Conservation (phyloP, 2,888 invertebrate genomes). For the Noctua comes region DNA sequence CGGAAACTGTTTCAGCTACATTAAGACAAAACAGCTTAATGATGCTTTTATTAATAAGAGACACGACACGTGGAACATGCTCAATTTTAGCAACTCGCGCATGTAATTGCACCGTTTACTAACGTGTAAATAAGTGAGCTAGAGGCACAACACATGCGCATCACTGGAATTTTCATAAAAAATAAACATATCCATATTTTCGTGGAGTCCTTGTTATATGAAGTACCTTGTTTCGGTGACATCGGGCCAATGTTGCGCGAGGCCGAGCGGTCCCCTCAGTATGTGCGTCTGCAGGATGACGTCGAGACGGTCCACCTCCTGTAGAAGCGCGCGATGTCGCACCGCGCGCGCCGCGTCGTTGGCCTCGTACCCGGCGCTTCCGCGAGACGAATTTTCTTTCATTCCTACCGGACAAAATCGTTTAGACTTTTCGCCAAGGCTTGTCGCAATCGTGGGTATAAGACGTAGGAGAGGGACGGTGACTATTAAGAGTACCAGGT, state of each 20-base stretch:
- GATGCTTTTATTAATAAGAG: background rate
- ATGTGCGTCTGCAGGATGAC: slow-evolving; percentile 92
- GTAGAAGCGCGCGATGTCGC: slow-evolving; percentile 91
- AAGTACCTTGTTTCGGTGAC: slow-evolving; percentile 90
- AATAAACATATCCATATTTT: background rate
- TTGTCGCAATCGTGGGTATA: background rate
- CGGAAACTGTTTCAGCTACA: background rate
- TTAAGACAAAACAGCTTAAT: background rate
- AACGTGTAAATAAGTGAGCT: background rate
- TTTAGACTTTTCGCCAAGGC: background rate
- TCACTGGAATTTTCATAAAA: background rate
- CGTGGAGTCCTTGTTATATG: background rate
- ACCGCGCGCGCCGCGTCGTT: slow-evolving; percentile 91
- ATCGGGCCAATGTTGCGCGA: slow-evolving; percentile 92
- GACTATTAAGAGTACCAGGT: background rate
- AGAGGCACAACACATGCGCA: background rate
- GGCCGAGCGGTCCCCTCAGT: slow-evolving; percentile 87
- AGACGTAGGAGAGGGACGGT: background rate
- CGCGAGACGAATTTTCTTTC: slow-evolving; percentile 73
- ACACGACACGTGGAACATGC: background rate
- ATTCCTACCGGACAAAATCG: slow-evolving; percentile 60
- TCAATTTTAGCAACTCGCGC: slow-evolving; percentile 1
- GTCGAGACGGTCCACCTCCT: slow-evolving; percentile 93
- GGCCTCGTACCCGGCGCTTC: slow-evolving; percentile 82
- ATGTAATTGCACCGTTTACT: background rate